Base-by-base conservation (phyloP, 2,797 vertebrate species). In the Thalassophryne amazonica region DNA sequence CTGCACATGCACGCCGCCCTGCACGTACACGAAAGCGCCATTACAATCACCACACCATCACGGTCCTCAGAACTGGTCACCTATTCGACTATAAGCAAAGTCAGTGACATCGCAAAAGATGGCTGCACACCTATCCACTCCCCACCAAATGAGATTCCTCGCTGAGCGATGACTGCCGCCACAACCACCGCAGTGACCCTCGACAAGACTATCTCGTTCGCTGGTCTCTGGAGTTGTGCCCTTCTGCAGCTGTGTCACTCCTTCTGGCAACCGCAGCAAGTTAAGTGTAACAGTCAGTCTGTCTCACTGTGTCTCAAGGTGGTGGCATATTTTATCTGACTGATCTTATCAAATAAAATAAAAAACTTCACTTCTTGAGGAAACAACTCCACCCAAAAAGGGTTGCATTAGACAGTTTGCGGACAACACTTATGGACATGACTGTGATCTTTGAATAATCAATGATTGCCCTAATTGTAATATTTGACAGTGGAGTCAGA, bases 61-160 rank as follows among this genome's bases (percentile, higher is more conserved):
- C 39, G 46, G 38, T 27, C 19, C 40, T 49, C 4, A 22, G n/a
- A 42, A 23, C 13, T 5, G 49, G 46, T 47, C 50, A 48, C 43
- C 34, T 41, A 20, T 21, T 30, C 48, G 36, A 32, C 59, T 78
- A 69, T 75, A 55, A 72, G 77, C 67, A 73, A 42, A 56, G 60
- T 53, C 75, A 54, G 60, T 39, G 23, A 69, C 28, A 25, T 24
- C 35, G 50, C 17, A 34, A 39, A 45, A 45, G 38, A 31, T 51
- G 45, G 52, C 25, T 48, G 54, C 61, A 50, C 49, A 38, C 51
- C 69, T 60, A 46, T 63, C 60, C 41, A 20, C 63, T 59, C 47
- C 60, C 42, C 60, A 58, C 46, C 16, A 60, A 37, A 50, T 17
- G 18, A 14, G 45, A 12, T 62, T 58, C 49, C 66, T 65, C 1